Conservation (phyloP, 1,140 invertebrate species). For the Bombus impatiens region DNA sequence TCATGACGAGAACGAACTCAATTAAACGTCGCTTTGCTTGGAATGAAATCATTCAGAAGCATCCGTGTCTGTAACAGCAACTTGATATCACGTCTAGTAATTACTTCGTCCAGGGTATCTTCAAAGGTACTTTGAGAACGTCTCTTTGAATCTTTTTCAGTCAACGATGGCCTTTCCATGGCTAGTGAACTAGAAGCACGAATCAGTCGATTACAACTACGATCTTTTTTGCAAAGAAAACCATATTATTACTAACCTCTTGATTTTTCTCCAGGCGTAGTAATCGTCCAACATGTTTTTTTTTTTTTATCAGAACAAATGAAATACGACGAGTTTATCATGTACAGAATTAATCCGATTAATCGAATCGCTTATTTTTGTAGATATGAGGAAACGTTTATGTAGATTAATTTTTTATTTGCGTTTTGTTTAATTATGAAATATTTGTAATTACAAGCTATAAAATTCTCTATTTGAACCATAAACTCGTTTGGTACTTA, state of each 20-base stretch:
- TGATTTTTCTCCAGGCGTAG: neutral
- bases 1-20: neutral
- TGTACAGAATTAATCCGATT: too few species aligned
- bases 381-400: neutral
- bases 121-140: conserved; percentile 25
- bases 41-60: neutral
- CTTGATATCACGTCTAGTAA: conserved; percentile 14
- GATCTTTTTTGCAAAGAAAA: neutral
- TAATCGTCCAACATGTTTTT: too few species aligned
- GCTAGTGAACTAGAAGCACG: neutral
- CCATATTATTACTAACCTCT: neutral
- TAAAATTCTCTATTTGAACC: neutral
- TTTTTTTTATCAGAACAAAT: neutral
- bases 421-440: neutral
- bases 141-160: conserved; percentile 17
- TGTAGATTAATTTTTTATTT: neutral
- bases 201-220: conserved; percentile 23
- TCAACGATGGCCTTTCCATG: neutral
- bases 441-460: neutral
- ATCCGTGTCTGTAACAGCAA: neutral
- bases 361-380: neutral
- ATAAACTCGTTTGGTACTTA: too few species aligned
- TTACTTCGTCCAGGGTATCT: conserved; percentile 21
- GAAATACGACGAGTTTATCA: neutral
- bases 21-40: conserved; percentile 17